These are phyloP conservation scores for Mormyrus hasselquistii DNA, from an alignment of 2,797 vertebrate species.

Conservation along the genomic window DNA sequence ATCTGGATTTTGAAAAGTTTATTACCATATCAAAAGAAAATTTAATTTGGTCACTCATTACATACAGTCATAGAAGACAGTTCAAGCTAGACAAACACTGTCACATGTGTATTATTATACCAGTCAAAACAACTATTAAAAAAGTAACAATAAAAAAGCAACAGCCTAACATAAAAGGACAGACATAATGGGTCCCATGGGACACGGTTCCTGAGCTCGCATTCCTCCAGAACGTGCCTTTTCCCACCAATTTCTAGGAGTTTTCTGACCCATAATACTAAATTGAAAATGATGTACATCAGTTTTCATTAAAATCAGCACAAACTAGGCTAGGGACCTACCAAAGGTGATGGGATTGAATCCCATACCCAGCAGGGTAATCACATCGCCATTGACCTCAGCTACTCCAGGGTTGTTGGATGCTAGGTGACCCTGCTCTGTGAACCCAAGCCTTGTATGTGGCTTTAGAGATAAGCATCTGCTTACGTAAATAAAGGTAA, in stretches of 20 bases:
- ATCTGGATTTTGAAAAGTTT: not conserved
- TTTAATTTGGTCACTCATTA: not conserved
- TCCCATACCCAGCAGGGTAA: not conserved
- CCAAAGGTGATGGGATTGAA: not conserved
- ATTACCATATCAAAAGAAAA: not conserved
- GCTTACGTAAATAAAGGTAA: not conserved
- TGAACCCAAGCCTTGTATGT: not conserved
- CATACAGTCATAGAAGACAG: not conserved
- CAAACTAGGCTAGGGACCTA: not conserved
- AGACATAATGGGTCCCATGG: not conserved
- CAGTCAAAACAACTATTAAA: not conserved
- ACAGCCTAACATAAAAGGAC: not conserved
- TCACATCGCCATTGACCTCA: not conserved
- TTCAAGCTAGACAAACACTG: not conserved
- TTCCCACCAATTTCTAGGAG: not conserved
- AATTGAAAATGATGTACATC: not conserved
- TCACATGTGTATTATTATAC: not conserved
- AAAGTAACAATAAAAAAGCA: not conserved
- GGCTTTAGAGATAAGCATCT: not conserved
- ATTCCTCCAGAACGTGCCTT: not conserved
- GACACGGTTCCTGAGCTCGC: not conserved
- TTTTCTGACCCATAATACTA: not conserved
- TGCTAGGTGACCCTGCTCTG: not conserved
- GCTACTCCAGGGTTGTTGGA: not conserved
- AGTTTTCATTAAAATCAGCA: not conserved